Percentiles rank a stretch among this genome's conserved stretches.
These are phyloP conservation scores for Drosophila hydei DNA, from an alignment of 1,140 invertebrate species.

Conservation along the genomic window DNA sequence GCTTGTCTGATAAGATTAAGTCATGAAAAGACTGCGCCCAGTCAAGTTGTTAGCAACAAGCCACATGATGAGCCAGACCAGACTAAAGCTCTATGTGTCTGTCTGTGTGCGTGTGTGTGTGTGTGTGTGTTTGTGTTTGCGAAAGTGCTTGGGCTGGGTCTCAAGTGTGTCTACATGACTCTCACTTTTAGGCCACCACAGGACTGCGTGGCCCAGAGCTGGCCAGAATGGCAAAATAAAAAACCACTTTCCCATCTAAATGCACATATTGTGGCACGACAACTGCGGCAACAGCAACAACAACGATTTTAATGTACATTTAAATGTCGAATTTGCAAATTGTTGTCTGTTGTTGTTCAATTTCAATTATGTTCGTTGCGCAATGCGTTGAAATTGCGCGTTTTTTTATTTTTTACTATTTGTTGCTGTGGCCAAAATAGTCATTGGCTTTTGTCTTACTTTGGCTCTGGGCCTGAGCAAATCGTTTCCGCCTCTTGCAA, in stretches of 20 bases:
- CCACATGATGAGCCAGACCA: conserved; percentile 5
- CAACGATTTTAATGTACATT: conserved; percentile 66
- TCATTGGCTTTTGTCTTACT: conserved; percentile 59
- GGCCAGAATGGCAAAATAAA: conserved; percentile 39
- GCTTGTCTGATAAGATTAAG: conserved; percentile 81
- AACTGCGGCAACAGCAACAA: conserved; percentile 21
- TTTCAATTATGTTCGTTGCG: conserved; percentile 76
- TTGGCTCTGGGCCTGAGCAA: conserved; percentile 56
- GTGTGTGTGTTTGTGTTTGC: conserved; percentile 46
- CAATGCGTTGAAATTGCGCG: conserved; percentile 79
- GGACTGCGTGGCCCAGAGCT: conserved; percentile 16
- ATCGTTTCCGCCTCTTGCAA: conserved; percentile 78
- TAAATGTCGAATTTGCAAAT: conserved; percentile 81
- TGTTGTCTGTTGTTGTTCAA: conserved; percentile 58
- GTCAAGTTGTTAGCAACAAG: conserved; percentile 41
- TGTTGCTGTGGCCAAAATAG: conserved; percentile 56
- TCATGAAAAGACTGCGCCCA: conserved; percentile 70
- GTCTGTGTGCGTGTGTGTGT: conserved; percentile 68
- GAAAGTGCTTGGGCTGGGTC: conserved; percentile 71
- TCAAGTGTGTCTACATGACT: conserved; percentile 79
- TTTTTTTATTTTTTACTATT: conserved; percentile 51
- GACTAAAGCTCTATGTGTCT: neutral
- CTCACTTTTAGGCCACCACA: conserved; percentile 66
- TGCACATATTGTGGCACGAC: conserved; percentile 27
- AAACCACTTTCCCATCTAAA: conserved; percentile 47